Evolutionary conservation across 2,113 vertebrate species (phyloP), one percentile per base, ranked within the genome.

Genomic region (Hipposideros armiger): DNA sequence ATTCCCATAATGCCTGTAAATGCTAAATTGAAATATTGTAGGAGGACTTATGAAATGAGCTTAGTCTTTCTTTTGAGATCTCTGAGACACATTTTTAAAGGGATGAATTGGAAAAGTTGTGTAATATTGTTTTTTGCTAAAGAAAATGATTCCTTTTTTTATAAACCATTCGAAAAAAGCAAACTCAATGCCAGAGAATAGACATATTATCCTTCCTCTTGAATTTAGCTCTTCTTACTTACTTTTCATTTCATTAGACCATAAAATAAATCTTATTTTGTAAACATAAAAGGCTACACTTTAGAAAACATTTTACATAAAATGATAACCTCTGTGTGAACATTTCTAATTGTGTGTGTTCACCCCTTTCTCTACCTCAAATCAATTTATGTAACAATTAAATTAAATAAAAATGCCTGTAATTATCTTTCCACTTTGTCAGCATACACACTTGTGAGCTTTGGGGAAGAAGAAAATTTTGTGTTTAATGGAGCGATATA

Each of bases 161-260:
- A 36, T 66, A 70, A 92, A 45, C 66, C 24, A 19, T 60, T 73
- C 77, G 58, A 47, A 60, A 72, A 78, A 81, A 47, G 52, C 8
- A 81, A 70, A 8, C 22, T 77, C 24, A 17, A 2, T 74, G 22
- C 22, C 56, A 88, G 26, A 88, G 32, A 70, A 78, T 32, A 62
- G n/a, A 77, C 62, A 90, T 64, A 14, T 54, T 85, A 50, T 66
- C 28, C 15, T 83, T 66, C 90, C 40, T 73, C 91, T 98, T 97
- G 85, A 98, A 87, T 74, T 81, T 91, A 96, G n/a, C 96, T 97
- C 83, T 97, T 97, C 76, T 97, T 97, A 94, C 95, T 95, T 96
- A 76, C 56, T 95, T 92, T 97, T 84, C 50, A 50, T 97, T 98
- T 97, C 82, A 93, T 87, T 92, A 67, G 42, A 95, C 92, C 45